phyloP scores from a whole-genome alignment of 2,888 invertebrate species.

The Alloplasta piceator region DNA sequence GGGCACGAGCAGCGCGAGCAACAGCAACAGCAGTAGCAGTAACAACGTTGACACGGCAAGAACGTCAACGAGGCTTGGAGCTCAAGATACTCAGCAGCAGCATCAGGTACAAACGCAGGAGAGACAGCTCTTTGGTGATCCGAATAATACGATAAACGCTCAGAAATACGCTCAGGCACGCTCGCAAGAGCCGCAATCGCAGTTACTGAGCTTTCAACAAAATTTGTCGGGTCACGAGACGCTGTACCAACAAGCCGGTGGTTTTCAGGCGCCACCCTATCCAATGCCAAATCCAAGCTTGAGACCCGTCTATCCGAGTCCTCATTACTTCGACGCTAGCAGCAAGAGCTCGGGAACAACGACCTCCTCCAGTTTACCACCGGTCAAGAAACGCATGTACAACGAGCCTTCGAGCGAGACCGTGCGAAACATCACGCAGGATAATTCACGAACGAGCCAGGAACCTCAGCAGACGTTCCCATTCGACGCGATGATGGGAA shows the following conservation, averaged over 20 bases:
- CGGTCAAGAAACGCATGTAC: conserved; percentile 80
- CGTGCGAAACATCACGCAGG: conserved; percentile 72
- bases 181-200: conserved; percentile 75
- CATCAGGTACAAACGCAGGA: conserved; percentile 72
- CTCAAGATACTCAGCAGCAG: conserved; percentile 69
- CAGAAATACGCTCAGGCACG: conserved; percentile 75
- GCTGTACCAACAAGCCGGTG: conserved; percentile 76
- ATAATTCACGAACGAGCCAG: conserved; percentile 71
- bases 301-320: conserved; percentile 79
- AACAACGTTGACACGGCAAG: conserved; percentile 69
- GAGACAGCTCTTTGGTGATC: conserved; percentile 71
- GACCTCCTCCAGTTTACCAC: conserved; percentile 72
- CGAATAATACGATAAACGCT: conserved; percentile 70
- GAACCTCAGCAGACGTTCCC: conserved; percentile 74
- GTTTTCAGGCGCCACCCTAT: conserved; percentile 80
- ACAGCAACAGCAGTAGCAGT: too few relatives aligned
- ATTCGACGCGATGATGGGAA: conserved; percentile 79
- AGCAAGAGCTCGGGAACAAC: conserved; percentile 68
- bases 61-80: conserved; percentile 67
- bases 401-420: conserved; percentile 74
- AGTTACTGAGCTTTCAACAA: conserved; percentile 77
- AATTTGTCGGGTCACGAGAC: conserved; percentile 77
- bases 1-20: conserved; percentile 32
- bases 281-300: conserved; percentile 77
- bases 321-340: conserved; percentile 79